Evolutionary conservation across 2,888 invertebrate genomes (phyloP), one percentile per base, ranked within the genome.

Genomic region (Vanessa cardui): DNA sequence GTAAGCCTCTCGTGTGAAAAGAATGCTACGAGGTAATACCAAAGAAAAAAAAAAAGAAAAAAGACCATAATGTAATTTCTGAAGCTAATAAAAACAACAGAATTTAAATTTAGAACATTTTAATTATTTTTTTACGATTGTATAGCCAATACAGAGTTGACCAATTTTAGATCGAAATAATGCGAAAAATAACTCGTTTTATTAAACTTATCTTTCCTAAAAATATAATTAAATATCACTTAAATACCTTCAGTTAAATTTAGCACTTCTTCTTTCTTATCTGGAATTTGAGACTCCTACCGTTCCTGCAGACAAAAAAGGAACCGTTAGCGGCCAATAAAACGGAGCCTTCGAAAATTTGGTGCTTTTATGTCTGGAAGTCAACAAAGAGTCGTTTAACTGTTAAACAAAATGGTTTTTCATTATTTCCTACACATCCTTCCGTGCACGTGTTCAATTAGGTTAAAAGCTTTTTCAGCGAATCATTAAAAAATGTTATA

Each of bases 311-410:
- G 76, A 73, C 78, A 78, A 78, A 79, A 71, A 82, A 79, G 81
- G 78, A 69, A 74, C 84, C 84, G 83, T 86, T 87, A 84, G 72
- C 72, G 62, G 59, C 52, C 58, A 18, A 84, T 85, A 82, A 87
- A 86, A 81, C 74, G 77, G 76, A 66, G 80, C 76, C 78, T 76
- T 81, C 76, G 71, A 79, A 83, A 83, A 83, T 86, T 87, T 78
- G 82, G 80, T 76, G 77, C 75, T 88, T 88, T 88, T 88, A 85
- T 85, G 89, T 88, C 88, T 89, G 88, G 86, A 84, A 74, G 75
- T 71, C 81, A 80, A 88, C 88, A 88, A 88, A 87, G 88, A 83
- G 78, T 78, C 82, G 79, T 84, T 86, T 85, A 84, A 87, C 86
- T 80, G 47, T 56, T 61, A 58, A 63, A 64, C 63, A 58, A 65